Evolutionary conservation across 2,888 invertebrate species (phyloP), one percentile per base, ranked within the genome.

Genomic region (Bombylius major): DNA sequence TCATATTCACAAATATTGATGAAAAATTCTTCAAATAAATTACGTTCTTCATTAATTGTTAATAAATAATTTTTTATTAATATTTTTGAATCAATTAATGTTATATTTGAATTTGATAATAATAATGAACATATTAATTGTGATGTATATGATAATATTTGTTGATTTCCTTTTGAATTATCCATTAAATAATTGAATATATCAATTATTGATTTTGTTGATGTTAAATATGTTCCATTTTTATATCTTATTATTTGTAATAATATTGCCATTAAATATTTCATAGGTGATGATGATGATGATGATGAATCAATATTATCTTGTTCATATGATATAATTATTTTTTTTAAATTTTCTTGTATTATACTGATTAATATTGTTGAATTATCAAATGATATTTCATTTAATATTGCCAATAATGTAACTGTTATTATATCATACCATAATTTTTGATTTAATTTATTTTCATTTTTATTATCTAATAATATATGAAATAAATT

Each of bases 241-340:
- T 80, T 81, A 66, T 81, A 78, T 63, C 80, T 79, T 42, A 87
- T 76, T 3, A 81, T 75, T 67, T 81, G 81, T 5, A 82, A 78
- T 4, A 84, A 70, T 56, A 85, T 23, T 23, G 2, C 23, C 23
- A 23, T 23, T 23, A 23, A 23, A 23, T 3, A 23, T 2, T 23
- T 23, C 23, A 23, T 23, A 23, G 23, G 2, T 23, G 23, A n/a
- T n/a, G n/a, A n/a, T n/a, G n/a, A n/a, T n/a, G n/a, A n/a, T n/a
- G n/a, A n/a, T n/a, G n/a, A 23, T 23, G 23, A 3, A 23, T 23
- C 2, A 23, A 23, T 23, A 23, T 23, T 23, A 23, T 23, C 23
- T 23, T 23, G 1, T 23, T 23, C 23, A 23, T 23, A 1, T 23
- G 23, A 23, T 23, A 23, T 23, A 23, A 23, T 23, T 23, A 23